phyloP scores from a whole-genome alignment of 1,140 invertebrate genomes.

The Anastrepha ludens region DNA sequence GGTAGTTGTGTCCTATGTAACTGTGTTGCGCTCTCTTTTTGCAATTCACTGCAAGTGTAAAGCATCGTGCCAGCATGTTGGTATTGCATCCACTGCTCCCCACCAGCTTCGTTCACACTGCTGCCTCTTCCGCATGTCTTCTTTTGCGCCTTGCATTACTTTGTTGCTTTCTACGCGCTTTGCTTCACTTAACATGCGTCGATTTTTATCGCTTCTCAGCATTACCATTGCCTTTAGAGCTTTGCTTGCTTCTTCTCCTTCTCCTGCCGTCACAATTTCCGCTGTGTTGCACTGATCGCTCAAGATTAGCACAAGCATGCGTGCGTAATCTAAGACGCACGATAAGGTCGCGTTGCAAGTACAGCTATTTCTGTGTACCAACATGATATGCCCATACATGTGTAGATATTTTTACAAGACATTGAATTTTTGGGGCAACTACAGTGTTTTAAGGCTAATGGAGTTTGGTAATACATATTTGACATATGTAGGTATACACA shows the following conservation, averaged over 20 bases:
- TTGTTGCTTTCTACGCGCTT: slow-evolving; percentile 5
- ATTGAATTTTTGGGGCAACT: neutral
- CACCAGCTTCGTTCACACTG: neutral
- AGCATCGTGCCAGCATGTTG: neutral
- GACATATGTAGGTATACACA: too few species aligned
- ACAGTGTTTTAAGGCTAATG: neutral
- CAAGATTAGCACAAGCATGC: slow-evolving; percentile 44
- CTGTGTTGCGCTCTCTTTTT: neutral
- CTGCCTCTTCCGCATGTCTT: neutral
- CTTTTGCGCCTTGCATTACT: neutral
- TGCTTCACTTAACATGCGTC: slow-evolving; percentile 23
- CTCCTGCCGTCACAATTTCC: neutral
- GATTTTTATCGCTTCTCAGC: slow-evolving; percentile 34
- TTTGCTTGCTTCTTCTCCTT: neutral
- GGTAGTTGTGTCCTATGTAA: neutral
- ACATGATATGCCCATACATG: neutral
- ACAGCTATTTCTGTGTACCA: slow-evolving; percentile 41
- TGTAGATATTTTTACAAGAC: neutral
- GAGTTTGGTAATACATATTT: neutral
- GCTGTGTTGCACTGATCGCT: slow-evolving; percentile 21
- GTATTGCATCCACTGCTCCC: neutral
- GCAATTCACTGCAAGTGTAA: too few species aligned
- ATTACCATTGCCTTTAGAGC: neutral
- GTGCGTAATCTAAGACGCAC: slow-evolving; percentile 45
- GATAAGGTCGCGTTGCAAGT: slow-evolving; percentile 47